phyloP scores from a whole-genome alignment of 92 coral and sea anemone genomes.

The Muricea muricata region DNA sequence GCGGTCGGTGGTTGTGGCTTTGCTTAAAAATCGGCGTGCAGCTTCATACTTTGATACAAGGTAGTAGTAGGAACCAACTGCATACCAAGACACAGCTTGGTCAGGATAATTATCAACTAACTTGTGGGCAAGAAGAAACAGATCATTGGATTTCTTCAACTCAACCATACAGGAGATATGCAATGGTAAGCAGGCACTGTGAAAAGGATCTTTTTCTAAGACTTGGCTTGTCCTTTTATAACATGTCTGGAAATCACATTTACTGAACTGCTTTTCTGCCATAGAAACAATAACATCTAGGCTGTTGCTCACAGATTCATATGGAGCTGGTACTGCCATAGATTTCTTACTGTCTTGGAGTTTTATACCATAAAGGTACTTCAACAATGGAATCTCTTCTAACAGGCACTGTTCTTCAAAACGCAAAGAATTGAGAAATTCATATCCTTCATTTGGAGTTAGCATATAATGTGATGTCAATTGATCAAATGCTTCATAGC shows the following conservation, averaged over 20 bases:
- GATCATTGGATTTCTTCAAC: conserved; percentile 89
- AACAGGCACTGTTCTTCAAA: conserved; percentile 86
- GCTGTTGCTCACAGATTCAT: conserved; percentile 87
- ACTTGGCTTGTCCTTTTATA: conserved; percentile 85
- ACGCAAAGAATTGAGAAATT: conserved; percentile 76
- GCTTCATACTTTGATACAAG: conserved; percentile 93
- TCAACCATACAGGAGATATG: conserved; percentile 96
- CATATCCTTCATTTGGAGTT: conserved; percentile 84
- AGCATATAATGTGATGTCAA: conserved; percentile 95
- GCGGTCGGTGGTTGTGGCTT: conserved; percentile 85
- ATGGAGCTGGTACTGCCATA: conserved; percentile 71
- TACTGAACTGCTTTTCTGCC: conserved; percentile 94
- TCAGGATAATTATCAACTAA: conserved; percentile 96
- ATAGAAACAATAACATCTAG: conserved; percentile 85
- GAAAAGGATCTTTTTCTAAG: conserved; percentile 83
- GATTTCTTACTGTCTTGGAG: conserved; percentile 83
- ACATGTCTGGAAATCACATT: conserved; percentile 79
- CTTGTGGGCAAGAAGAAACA: conserved; percentile 91
- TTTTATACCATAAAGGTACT: conserved; percentile 84
- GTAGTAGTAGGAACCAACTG: conserved; percentile 96
- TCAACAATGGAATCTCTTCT: conserved; percentile 83
- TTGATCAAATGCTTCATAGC: conserved; percentile 96
- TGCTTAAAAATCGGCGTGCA: conserved; percentile 93
- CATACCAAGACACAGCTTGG: conserved; percentile 98
- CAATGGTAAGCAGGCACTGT: conserved; percentile 87